phyloP scores from a whole-genome alignment of 2,113 vertebrate species.

The Syrmaticus mikado region DNA sequence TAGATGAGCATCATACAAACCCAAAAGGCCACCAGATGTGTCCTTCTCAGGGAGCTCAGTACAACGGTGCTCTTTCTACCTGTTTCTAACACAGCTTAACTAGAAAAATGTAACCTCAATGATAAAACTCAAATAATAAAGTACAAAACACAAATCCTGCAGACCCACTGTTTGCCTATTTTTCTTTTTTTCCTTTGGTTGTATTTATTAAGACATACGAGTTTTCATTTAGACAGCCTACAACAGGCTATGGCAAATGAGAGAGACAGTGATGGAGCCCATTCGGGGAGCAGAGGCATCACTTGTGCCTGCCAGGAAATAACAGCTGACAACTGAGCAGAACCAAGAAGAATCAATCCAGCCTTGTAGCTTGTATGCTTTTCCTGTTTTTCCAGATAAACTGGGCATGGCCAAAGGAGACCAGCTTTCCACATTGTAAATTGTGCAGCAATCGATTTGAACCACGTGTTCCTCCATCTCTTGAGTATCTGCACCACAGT shows the following conservation, averaged over 20 bases:
- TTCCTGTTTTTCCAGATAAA: constrained; percentile 17
- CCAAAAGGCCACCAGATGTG: not conserved
- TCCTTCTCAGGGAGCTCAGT: not conserved
- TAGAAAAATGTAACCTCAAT: not conserved
- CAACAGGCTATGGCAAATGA: not conserved
- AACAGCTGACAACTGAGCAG: not conserved
- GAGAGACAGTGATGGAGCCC: not conserved
- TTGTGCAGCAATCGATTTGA: not conserved
- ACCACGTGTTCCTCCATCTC: not conserved
- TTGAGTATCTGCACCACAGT: not conserved
- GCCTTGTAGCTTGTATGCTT: not conserved
- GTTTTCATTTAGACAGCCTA: not conserved
- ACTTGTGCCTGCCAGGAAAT: not conserved
- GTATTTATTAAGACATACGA: not conserved
- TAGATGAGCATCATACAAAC: not conserved
- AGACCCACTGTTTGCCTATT: not conserved
- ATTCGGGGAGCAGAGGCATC: not conserved
- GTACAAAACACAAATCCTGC: not conserved
- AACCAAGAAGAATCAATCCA: not conserved
- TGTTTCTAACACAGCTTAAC: not conserved
- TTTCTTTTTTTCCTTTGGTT: not conserved
- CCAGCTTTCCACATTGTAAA: not conserved
- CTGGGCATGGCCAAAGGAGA: not conserved
- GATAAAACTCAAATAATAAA: not conserved
- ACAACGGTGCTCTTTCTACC: not conserved